These are phyloP conservation scores for Linnaemya vulpina DNA, from an alignment of 2,888 invertebrate genomes.

Conservation along the genomic window DNA sequence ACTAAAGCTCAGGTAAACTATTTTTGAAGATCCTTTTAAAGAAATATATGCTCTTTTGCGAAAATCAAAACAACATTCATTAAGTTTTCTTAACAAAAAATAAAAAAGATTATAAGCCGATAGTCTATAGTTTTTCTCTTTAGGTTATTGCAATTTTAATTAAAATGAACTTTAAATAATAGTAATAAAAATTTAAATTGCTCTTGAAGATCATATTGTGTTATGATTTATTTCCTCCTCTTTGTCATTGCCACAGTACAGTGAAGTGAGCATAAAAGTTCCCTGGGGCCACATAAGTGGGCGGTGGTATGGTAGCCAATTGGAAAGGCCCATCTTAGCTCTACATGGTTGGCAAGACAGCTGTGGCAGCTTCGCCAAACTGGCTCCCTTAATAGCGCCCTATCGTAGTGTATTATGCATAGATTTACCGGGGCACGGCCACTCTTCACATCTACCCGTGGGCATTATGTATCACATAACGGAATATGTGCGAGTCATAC, in stretches of 20 bases:
- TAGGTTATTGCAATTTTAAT: no score
- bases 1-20: no score
- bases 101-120: no score
- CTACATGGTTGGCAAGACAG: slow-evolving; percentile 93
- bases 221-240: background rate
- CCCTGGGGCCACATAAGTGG: slow-evolving; percentile 88
- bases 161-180: no score
- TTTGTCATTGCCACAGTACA: slow-evolving; percentile 77
- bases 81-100: no score
- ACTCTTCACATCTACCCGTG: slow-evolving; percentile 87
- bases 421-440: slow-evolving; percentile 89
- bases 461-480: slow-evolving; percentile 84
- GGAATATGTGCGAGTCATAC: slow-evolving; percentile 84
- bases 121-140: no score
- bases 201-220: background rate
- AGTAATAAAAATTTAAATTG: no score
- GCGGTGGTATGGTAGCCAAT: slow-evolving; percentile 88
- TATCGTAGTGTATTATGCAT: slow-evolving; percentile 85
- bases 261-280: slow-evolving; percentile 87
- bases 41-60: no score
- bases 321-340: slow-evolving; percentile 87
- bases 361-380: slow-evolving; percentile 88
- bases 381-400: slow-evolving; percentile 85
- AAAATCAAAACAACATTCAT: no score
- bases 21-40: no score